phyloP scores from a whole-genome alignment of 2,113 vertebrate genomes.

The Cyphomyrus discorhynchus region DNA sequence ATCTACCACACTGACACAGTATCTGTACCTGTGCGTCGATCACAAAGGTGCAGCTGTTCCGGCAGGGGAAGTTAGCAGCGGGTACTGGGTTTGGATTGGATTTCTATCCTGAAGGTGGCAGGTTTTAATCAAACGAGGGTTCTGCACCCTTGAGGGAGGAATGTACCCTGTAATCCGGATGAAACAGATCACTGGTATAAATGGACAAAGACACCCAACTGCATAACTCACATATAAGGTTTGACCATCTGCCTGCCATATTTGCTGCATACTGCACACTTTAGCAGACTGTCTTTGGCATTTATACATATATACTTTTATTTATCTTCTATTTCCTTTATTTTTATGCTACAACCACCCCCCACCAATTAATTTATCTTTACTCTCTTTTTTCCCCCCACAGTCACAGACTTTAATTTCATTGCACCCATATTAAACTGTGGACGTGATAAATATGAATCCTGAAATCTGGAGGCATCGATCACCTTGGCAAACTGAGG shows the following conservation, averaged over 20 bases:
- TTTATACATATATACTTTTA: background rate
- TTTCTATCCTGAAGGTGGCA: background rate
- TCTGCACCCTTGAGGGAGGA: background rate
- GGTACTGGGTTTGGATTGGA: background rate
- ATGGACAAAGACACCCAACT: background rate
- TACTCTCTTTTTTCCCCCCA: background rate
- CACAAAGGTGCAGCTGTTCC: background rate
- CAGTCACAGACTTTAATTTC: background rate
- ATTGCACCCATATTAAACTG: background rate
- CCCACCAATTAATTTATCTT: background rate
- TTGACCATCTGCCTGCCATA: background rate
- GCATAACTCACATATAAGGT: background rate
- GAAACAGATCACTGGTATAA: background rate
- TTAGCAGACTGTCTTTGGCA: background rate
- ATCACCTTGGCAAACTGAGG: background rate
- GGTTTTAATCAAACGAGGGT: background rate
- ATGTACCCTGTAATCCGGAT: background rate
- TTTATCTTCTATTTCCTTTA: background rate
- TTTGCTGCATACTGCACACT: background rate
- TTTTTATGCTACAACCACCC: background rate
- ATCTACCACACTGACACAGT: background rate
- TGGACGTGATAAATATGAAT: background rate
- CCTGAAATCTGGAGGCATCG: background rate
- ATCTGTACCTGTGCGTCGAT: background rate
- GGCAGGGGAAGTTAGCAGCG: background rate